Base-by-base conservation (phyloP, 30 jellyfish, hydroid and myxozoan species). In the Aurelia coerulea region DNA sequence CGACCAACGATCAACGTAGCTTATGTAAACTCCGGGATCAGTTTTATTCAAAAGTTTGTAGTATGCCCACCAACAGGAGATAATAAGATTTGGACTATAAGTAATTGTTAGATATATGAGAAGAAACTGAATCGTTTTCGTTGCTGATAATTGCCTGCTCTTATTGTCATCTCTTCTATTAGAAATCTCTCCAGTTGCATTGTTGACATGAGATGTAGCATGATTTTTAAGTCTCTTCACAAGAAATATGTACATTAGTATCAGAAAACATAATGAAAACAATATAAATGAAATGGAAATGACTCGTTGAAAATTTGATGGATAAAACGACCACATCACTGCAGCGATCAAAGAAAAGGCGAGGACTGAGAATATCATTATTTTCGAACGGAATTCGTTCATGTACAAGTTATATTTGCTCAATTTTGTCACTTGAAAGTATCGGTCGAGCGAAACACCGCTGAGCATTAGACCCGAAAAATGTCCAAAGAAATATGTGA, bases 141-240 rank as follows among this genome's bases (percentile, higher is more conserved):
- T 73, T 64, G 92, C 92, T 0, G 92, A 84, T 34, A 84, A 12
- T 66, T 84, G 86, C n/a, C 56, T 69, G 33, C 50, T 84, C 67
- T 62, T 70, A 50, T 72, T 84, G 41, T 79, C 60, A 17, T 68
- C 3, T 11, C 37, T 58, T 9, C 17, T 46, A 29, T 59, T 69
- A 41, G 58, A 51, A 7, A 3, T 35, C 5, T 37, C 49, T 3
- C 49, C 5, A 0, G 5, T 37, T 37, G 69, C 34, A 75, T 81
- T 82, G 84, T 14, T 70, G 72, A 5, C 71, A 37, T 15, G 62
- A 17, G 71, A 58, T 73, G 29, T 83, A 75, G 29, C 29, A 18
- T 58, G 68, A 18, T 58, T 18, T 58, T 8, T 4, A 15, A 13
- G 68, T 58, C 18, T 37, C 5, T 37, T 37, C 5, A 37, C 5